Base-by-base conservation (phyloP, 2,113 vertebrate species). In the Spermophilus dauricus region DNA sequence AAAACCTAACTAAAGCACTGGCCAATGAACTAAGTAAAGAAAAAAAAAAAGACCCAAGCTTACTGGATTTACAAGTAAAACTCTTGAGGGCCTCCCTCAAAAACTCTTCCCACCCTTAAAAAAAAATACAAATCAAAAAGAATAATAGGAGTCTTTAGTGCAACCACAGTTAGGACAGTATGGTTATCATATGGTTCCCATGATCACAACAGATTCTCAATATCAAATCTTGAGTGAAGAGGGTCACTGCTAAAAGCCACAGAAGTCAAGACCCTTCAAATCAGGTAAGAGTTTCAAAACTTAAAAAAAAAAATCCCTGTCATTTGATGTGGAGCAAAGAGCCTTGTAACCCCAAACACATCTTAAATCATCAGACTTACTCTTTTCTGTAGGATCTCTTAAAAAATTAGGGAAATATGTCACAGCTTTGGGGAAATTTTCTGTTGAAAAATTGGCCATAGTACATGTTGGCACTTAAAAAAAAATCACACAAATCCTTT, bases 281-380 rank as follows among this genome's bases (percentile, higher is more conserved):
- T 24, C 65, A 96, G 61, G 30, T 28, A 88, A 58, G 28, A 81
- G 37, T 95, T 85, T 90, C 20, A 28, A 82, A 93, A 84, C 28
- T 22, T 45, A 1, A 45, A 45, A 8, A 51, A 56, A 67, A 63
- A 63, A 28, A 10, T 63, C 61, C 61, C 61, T 63, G 10, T 13
- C 67, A 32, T 53, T 39, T 61, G 5, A 8, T 87, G 10, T 22
- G 32, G 6, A 32, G 26, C 75, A 92, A 94, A 95, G 88, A 92
- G 56, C 12, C 13, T 91, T 26, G 0, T 1, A 61, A 26, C 28
- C 20, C 2, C 22, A 6, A 69, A 83, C 7, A 75, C 77, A 75
- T 70, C 8, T 10, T 53, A 86, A 75, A 75, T 32, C 42, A 87
- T 96, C 73, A 70, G 30, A 88, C 8, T 82, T 2, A 69, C 6